phyloP scores from a whole-genome alignment of 2,888 invertebrate genomes.

The Pristionchus entomophagus region DNA sequence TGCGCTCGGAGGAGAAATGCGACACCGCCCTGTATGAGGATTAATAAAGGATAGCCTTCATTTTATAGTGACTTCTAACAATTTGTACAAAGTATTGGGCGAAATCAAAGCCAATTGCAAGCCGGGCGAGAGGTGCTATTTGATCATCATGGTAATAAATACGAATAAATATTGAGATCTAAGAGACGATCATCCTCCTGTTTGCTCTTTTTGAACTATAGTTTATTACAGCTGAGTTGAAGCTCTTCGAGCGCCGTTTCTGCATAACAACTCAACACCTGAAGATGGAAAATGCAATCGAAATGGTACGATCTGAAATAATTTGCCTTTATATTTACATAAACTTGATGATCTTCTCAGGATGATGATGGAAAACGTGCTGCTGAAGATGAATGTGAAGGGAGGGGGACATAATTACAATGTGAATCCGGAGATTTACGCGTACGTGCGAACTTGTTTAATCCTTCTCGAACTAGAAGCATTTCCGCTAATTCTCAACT shows the following conservation, averaged over 20 bases:
- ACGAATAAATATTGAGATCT: too few species aligned
- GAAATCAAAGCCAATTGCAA: too few species aligned
- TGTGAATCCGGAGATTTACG: conserved; percentile 41
- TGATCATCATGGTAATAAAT: too few species aligned
- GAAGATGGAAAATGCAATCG: neutral
- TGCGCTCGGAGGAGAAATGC: too few species aligned
- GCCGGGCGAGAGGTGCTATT: too few species aligned
- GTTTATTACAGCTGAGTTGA: conserved; percentile 20
- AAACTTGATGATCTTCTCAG: neutral
- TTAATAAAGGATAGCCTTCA: too few species aligned
- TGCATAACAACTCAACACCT: conserved; percentile 15
- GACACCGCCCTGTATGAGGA: too few species aligned
- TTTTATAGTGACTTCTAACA: too few species aligned
- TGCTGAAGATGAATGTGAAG: conserved; percentile 43
- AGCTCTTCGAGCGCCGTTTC: conserved; percentile 28
- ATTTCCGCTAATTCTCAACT: neutral
- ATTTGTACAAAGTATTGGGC: too few species aligned
- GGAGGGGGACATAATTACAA: conserved; percentile 41
- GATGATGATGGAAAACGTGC: conserved; percentile 32
- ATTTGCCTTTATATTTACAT: neutral
- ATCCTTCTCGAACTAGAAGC: neutral
- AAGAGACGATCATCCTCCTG: too few species aligned
- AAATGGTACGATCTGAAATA: neutral
- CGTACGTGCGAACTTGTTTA: neutral
- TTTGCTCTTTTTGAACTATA: neutral